These are phyloP conservation scores for Loriculus beryllinus DNA, from an alignment of 2,797 vertebrate genomes.

Conservation along the genomic window DNA sequence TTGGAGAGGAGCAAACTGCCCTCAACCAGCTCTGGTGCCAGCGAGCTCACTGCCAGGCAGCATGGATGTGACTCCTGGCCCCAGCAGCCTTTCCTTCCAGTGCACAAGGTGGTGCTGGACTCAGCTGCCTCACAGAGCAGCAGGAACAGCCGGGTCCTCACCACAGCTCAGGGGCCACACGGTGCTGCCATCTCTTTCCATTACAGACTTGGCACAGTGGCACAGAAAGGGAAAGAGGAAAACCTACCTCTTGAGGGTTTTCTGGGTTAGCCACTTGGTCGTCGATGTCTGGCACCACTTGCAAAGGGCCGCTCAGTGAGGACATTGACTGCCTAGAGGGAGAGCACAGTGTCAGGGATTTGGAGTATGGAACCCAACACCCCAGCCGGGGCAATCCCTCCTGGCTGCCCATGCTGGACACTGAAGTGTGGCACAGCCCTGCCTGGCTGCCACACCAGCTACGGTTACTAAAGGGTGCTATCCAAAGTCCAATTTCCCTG, in stretches of 20 bases:
- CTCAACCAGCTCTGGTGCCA: background rate
- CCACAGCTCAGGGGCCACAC: background rate
- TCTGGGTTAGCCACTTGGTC: slow-evolving; percentile 92
- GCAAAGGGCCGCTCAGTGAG: slow-evolving; percentile 91
- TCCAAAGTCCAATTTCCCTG: background rate
- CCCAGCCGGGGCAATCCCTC: background rate
- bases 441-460: background rate
- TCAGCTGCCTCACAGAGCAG: fast-evolving
- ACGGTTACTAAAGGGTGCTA: background rate
- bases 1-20: background rate
- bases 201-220: background rate
- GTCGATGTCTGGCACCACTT: slow-evolving; percentile 97
- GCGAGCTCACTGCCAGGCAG: background rate
- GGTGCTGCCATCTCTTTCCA: background rate
- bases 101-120: background rate
- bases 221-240: background rate
- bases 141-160: background rate
- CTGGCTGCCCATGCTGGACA: background rate
- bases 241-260: slow-evolving; percentile 88
- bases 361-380: background rate
- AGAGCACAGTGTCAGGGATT: background rate
- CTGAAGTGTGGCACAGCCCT: fast-evolving
- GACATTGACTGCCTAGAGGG: slow-evolving; percentile 92
- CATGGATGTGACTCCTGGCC: background rate
- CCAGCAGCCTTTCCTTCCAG: background rate